Base-by-base conservation (phyloP, 2,797 vertebrate species). In the Sebastes oblongus region DNA sequence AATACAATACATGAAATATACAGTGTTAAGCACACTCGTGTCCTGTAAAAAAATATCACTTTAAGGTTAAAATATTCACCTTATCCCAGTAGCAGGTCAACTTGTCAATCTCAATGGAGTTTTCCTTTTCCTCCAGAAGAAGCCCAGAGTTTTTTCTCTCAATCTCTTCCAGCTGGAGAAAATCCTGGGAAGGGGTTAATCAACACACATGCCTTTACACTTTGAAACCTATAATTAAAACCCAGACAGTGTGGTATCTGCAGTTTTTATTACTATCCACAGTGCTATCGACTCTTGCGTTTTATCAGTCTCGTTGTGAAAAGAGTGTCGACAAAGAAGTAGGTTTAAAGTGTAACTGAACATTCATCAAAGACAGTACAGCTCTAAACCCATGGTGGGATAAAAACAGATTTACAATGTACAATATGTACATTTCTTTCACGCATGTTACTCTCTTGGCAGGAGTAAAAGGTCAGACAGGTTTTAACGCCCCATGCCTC, bases 81-180 rank as follows among this genome's bases (percentile, higher is more conserved):
- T 96, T 96, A 85, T 98, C 97, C 98, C 95, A 95, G 89, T 88
- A 94, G 82, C 94, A 95, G 27, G 89, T 86, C 66, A 95, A 18
- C 24, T 88, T 85, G 29, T 93, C 59, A 3, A 93, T 90, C 16
- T 95, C 92, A 39, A 98, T 86, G 1, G 91, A 70, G 7, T 32
- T 65, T 52, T 94, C 93, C 39, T 91, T 93, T 13, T 90, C 92
- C 68, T 68, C 92, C 30, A 78, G 72, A 2, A 89, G 68, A 1
- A 89, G 66, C 0, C 78, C 62, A 1, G 60, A 22, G 3, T 29
- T 75, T 11, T 67, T 84, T 69, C 85, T 92, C 1, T 90, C 85
- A 50, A 97, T 85, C 61, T 98, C 97, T 74, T 97, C 96, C 73
- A 99, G 96, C 18, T 97, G 78, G 52, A 99, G 95, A 86, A 98